Conservation (phyloP, 2,797 vertebrate genomes). For the Margarornis squamiger region DNA sequence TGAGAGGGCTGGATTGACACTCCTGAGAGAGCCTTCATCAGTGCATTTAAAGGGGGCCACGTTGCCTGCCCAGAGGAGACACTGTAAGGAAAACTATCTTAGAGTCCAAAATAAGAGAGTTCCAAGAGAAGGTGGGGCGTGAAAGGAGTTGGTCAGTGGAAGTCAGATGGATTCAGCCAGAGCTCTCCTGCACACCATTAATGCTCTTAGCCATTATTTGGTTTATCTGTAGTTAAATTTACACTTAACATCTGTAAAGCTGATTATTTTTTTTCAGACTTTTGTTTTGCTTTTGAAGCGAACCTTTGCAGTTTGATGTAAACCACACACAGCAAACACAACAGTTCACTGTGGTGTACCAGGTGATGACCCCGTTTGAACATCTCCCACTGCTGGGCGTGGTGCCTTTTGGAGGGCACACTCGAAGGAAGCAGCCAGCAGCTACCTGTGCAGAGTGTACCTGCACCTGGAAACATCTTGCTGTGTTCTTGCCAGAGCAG, state of each 20-base stretch:
- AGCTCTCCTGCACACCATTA: neutral
- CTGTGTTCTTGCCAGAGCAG: neutral
- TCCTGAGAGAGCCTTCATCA: neutral
- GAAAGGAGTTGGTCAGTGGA: neutral
- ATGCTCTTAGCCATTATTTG: neutral
- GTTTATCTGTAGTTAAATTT: neutral
- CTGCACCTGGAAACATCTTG: neutral
- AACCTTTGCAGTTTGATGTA: neutral
- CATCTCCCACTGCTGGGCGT: neutral
- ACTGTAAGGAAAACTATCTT: neutral
- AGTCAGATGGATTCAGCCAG: neutral
- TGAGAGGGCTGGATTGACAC: neutral
- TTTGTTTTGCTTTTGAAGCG: neutral
- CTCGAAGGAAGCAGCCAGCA: neutral
- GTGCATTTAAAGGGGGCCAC: rapidly evolving
- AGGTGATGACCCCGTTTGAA: neutral
- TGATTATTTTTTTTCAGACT: neutral
- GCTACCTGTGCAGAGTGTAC: neutral
- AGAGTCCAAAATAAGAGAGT: neutral
- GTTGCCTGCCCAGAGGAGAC: neutral
- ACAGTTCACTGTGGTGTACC: neutral
- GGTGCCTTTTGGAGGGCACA: neutral
- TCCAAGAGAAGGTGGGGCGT: neutral
- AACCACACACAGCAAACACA: neutral
- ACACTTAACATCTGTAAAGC: neutral